phyloP scores from a whole-genome alignment of 2,113 vertebrate species.

The Gavia stellata region DNA sequence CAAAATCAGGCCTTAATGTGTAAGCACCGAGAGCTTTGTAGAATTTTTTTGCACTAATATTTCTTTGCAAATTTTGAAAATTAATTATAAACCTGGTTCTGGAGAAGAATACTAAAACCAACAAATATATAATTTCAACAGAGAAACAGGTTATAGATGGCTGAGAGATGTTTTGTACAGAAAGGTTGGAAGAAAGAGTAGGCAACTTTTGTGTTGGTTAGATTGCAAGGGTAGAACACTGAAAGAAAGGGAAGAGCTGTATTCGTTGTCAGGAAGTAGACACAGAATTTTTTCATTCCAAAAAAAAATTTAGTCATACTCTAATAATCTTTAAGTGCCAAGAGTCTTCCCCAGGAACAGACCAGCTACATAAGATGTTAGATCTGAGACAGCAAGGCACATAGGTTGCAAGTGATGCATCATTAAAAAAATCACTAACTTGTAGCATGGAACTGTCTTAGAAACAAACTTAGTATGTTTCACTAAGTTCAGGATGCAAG shows the following conservation, averaged over 20 bases:
- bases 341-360: neutral
- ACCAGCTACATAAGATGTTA: neutral
- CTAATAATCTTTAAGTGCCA: neutral
- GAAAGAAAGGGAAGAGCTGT: neutral
- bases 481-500: neutral
- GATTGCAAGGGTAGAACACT: neutral
- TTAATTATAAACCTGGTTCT: neutral
- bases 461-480: neutral
- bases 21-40: neutral
- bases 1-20: neutral
- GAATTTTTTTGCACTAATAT: neutral
- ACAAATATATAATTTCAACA: neutral
- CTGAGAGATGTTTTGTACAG: neutral
- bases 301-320: neutral
- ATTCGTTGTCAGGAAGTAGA: fast-evolving
- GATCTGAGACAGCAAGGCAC: neutral
- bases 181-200: neutral
- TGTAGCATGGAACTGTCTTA: neutral
- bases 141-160: neutral
- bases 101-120: neutral
- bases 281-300: neutral
- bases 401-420: neutral
- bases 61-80: neutral
- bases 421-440: neutral
- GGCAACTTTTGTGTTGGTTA: neutral